Base-by-base conservation (phyloP, 2,888 invertebrate species). In the Leucophora obtusa region DNA sequence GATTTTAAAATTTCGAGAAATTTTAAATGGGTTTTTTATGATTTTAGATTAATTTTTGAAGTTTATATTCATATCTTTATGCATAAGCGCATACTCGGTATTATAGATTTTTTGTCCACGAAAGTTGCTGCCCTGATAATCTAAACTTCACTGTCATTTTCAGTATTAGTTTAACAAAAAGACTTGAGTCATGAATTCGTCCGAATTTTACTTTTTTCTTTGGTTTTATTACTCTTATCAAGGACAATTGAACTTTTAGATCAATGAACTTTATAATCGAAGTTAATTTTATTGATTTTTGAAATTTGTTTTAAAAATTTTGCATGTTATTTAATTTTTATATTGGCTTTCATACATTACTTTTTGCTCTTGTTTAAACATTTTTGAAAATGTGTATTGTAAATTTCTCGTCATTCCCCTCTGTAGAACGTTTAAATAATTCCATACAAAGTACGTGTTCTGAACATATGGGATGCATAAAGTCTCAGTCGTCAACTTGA, bases 231-330 rank as follows among this genome's bases (percentile, higher is more conserved):
- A 1, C 56, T 24, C 8, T 43, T 71, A 58, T 73, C 60, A 68
- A 68, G 51, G 54, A 24, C 66, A 68, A 17, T 74, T 60, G 24
- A 75, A 54, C 35, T 62, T 75, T 75, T 47, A 53, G 68, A 33
- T 47, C 60, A 35, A 43, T 75, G 68, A 75, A 68, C 74, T 75
- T 18, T 38, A 28, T 38, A 38, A 38, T 38, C 21, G 7, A 17
- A 72, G 24, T n/a, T 14, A 65, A 11, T 56, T 65, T 56, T 35
- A 50, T 51, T 56, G 47, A 63, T n/a, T 54, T 38, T 38, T 11
- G 11, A 38, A 38, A 11, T 38, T 38, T 38, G 38, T 11, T 28
- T 28, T 28, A 11, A 14, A 38, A 11, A 3, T 21, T 21, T 4
- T 3, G 21, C 21, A 21, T 21, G 21, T 21, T 35, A 43, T 43